Base-by-base conservation (phyloP, 1,140 invertebrate genomes). In the Papilio polytes region DNA sequence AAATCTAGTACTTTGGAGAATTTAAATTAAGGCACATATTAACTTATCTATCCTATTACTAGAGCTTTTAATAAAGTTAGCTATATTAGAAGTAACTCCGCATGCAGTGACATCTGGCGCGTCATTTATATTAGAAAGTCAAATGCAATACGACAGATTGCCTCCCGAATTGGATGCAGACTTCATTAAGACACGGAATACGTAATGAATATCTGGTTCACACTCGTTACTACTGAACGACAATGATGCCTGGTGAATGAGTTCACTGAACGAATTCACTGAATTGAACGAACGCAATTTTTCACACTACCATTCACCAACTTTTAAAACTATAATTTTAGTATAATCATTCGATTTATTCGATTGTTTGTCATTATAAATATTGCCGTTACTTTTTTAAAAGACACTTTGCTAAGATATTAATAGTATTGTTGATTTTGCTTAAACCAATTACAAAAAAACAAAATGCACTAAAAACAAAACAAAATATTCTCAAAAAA, bases 121-220 rank as follows among this genome's bases (percentile, higher is more conserved):
- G 63, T 13, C 36, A 78, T 78, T 78, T 78, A 78, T 78, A 78
- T 78, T 78, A 66, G 77, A 78, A 78, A 78, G 77, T 78, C 77
- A 78, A 78, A 78, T 78, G 77, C 77, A 78, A 59, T 63, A 63
- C 53, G 31, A 78, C 56, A 78, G 77, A 78, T 78, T 78, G 77
- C 77, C 41, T 78, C 15, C 31, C 36, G 41, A 63, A 78, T 78
- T 78, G 77, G 53, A 78, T 78, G 77, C 77, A 78, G 77, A 63
- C 77, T 78, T 78, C 77, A 78, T 78, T 78, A 66, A 63, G 56
- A 41, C 7, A 56, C 56, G 53, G 77, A 78, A 78, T 78, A 78
- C 77, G 77, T 63, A 78, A 78, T 78, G 31, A 22, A 76, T 78
- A 8, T 78, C 77, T 66, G 77, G 31, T 78, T 46, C 56, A 56